Conservation (phyloP, 2,888 invertebrate species). For the Ethmia dodecea region DNA sequence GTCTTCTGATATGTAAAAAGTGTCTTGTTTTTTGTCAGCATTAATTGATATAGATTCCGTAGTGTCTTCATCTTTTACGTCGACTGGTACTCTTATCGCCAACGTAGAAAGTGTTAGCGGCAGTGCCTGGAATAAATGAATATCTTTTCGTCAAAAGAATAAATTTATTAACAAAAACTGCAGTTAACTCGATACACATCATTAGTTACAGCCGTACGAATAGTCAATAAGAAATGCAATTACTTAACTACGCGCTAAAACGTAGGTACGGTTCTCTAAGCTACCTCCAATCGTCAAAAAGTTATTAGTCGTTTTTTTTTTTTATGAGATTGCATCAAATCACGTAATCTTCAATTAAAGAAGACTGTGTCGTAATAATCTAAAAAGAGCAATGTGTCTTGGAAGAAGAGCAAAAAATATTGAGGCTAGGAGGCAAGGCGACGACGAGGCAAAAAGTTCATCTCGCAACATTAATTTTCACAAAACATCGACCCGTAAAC, state of each 20-base stretch:
- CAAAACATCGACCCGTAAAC: too few relatives aligned
- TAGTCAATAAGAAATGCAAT: conserved; percentile 18
- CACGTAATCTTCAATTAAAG: conserved; percentile 52
- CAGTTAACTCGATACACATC: conserved; percentile 4
- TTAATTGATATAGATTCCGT: conserved; percentile 21
- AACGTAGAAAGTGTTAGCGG: conserved; percentile 32
- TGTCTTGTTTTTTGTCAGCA: conserved; percentile 9
- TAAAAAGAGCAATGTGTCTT: conserved; percentile 28
- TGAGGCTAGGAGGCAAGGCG: conserved; percentile 1
- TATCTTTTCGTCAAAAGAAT: neutral
- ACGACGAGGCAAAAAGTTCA: too few relatives aligned
- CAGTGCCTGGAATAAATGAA: conserved; percentile 43
- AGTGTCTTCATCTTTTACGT: conserved; percentile 30
- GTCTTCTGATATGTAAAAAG: conserved; percentile 44
- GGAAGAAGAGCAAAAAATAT: conserved; percentile 3
- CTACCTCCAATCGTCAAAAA: conserved; percentile 32
- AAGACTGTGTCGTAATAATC: conserved; percentile 52
- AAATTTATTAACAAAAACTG: conserved; percentile 3
- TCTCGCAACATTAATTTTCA: too few relatives aligned
- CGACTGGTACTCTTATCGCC: conserved; percentile 54
- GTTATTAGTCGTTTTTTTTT: conserved; percentile 29
- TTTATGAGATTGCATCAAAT: conserved; percentile 50
- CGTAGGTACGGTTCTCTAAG: too few relatives aligned
- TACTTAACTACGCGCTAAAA: conserved; percentile 29
- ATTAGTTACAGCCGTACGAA: conserved; percentile 7